Conservation (phyloP, 2,113 vertebrate genomes). For the Actinemys pallida region DNA sequence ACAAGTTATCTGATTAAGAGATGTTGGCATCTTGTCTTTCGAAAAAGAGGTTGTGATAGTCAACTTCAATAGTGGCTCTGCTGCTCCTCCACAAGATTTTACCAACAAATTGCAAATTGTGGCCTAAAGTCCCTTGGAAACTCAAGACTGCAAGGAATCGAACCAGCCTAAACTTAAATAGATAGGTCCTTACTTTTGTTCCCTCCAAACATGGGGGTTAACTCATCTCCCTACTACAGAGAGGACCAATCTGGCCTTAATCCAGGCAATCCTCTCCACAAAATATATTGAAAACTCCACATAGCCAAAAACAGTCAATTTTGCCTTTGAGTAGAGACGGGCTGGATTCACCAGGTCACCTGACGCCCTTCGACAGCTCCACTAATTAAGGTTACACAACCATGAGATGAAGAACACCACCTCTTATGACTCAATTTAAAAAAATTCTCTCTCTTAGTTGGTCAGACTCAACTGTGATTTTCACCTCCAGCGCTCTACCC, state of each 20-base stretch:
- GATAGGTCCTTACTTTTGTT: neutral
- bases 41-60: neutral
- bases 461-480: neutral
- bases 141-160: neutral
- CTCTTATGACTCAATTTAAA: neutral
- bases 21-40: neutral
- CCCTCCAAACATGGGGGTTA: accelerated
- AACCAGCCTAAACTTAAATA: neutral
- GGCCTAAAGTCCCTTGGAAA: neutral
- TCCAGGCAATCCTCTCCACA: accelerated
- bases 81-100: neutral
- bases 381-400: neutral
- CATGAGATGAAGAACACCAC: neutral
- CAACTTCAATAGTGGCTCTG: neutral
- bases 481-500: neutral
- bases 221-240: neutral
- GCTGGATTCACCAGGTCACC: neutral
- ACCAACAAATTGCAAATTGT: neutral
- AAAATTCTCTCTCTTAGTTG: neutral
- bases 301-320: neutral
- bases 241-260: accelerated
- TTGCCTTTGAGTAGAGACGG: neutral
- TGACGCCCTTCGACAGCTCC: neutral
- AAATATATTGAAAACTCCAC: neutral
- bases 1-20: neutral